These are phyloP conservation scores for Thamnaconus septentrionalis DNA, from an alignment of 2,113 vertebrate genomes.

Conservation along the genomic window DNA sequence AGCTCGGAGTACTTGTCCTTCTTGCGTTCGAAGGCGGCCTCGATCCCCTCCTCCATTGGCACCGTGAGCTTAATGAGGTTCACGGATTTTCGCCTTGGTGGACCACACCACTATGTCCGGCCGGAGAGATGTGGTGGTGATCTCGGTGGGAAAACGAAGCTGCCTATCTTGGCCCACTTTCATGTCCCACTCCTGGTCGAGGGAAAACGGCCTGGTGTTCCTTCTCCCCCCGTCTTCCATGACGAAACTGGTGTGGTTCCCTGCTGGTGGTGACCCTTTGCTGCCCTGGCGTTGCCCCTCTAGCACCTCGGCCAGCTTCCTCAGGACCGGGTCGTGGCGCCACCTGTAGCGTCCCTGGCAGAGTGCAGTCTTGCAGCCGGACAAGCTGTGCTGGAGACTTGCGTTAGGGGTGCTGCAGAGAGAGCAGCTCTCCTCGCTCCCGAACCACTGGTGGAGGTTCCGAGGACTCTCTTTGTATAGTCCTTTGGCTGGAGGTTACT, in stretches of 20 bases:
- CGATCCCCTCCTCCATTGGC: too few relatives aligned
- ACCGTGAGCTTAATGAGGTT: background rate
- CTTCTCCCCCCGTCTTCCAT: background rate
- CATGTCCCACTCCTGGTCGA: background rate
- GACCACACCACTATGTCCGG: background rate
- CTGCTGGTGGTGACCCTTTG: background rate
- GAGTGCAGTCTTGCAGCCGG: background rate
- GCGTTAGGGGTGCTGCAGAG: background rate
- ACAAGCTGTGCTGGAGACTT: background rate
- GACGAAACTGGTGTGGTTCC: background rate
- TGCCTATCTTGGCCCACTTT: background rate
- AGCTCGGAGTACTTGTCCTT: too few relatives aligned
- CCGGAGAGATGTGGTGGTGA: background rate
- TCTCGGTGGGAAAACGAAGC: background rate
- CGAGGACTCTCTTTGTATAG: background rate
- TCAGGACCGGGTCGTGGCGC: background rate
- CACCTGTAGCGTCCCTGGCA: background rate
- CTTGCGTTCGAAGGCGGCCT: too few relatives aligned
- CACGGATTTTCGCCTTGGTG: background rate
- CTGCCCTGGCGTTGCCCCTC: background rate
- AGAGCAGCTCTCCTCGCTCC: background rate
- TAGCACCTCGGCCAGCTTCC: background rate
- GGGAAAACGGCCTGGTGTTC: background rate
- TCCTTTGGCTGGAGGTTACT: background rate
- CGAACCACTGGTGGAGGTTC: constrained; percentile 8